These are phyloP conservation scores for Pelodiscus sinensis DNA, from an alignment of 2,113 vertebrate species.

Conservation along the genomic window DNA sequence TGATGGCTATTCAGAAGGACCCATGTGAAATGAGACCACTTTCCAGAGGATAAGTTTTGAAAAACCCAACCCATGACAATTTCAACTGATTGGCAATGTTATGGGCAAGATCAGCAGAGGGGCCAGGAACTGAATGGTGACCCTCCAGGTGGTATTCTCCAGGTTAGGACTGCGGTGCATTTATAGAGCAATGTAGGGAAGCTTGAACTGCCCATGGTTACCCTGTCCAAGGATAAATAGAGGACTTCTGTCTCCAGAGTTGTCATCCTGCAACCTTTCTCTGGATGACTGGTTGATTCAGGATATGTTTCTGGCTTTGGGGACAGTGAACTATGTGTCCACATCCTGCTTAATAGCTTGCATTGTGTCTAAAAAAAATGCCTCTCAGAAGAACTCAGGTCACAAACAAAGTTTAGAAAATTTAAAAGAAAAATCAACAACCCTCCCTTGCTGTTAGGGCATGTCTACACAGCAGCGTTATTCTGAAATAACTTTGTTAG, in stretches of 20 bases:
- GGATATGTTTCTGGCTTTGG: slow-evolving; percentile 49
- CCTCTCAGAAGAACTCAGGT: slow-evolving; percentile 39
- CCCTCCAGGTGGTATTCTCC: neutral
- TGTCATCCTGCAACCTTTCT: slow-evolving; percentile 27
- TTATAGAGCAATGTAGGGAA: neutral
- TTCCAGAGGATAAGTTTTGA: neutral
- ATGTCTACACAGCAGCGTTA: no score
- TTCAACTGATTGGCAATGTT: neutral
- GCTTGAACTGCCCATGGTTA: neutral
- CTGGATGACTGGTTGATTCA: slow-evolving; percentile 21
- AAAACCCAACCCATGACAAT: neutral
- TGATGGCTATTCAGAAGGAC: neutral
- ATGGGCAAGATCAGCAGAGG: neutral
- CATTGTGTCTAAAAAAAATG: slow-evolving; percentile 36
- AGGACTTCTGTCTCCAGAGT: slow-evolving; percentile 14
- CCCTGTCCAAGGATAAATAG: neutral
- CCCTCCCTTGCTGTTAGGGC: neutral
- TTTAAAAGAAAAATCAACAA: neutral
- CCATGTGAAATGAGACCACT: neutral
- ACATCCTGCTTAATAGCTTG: slow-evolving; percentile 37
- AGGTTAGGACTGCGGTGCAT: neutral
- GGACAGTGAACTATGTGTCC: slow-evolving; percentile 17
- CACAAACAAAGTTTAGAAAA: slow-evolving; percentile 51
- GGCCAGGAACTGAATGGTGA: neutral
- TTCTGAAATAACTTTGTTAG: no score